Conservation (phyloP, 2,888 invertebrate genomes). For the Coelogynopora nodosa region DNA sequence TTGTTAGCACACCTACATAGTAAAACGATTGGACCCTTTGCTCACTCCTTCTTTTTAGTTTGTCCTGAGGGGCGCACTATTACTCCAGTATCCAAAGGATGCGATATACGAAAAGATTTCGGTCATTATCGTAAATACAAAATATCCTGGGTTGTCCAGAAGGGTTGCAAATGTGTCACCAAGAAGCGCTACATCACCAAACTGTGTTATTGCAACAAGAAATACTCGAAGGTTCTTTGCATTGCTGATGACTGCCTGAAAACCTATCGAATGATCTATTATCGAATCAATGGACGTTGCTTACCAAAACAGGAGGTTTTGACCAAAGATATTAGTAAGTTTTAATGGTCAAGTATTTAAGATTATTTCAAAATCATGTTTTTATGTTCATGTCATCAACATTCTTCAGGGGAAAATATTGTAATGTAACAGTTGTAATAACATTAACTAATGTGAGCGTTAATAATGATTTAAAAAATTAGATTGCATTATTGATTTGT, state of each 20-base stretch:
- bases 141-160: constrained; percentile 34
- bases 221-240: constrained; percentile 24
- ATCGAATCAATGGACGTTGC: constrained; percentile 4
- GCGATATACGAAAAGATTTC: constrained; percentile 1
- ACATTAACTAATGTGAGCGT: neutral
- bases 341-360: too few species aligned
- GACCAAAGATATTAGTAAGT: constrained; percentile 36
- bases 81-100: neutral
- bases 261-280: constrained; percentile 29
- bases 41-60: neutral
- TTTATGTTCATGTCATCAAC: too few species aligned
- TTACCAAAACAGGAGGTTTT: constrained; percentile 38
- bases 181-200: constrained; percentile 29
- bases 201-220: constrained; percentile 33
- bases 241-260: constrained; percentile 38
- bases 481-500: too few species aligned
- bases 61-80: constrained; percentile 6
- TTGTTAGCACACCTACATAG: too few species aligned
- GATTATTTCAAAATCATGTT: too few species aligned
- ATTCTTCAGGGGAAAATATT: neutral
- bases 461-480: too few species aligned
- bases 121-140: neutral
- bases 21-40: too few species aligned
- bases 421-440: neutral
- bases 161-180: constrained; percentile 18